Percentiles rank a stretch among this genome's conserved stretches.
Conservation (phyloP, 2,797 vertebrate species). For the Tapera naevia region DNA sequence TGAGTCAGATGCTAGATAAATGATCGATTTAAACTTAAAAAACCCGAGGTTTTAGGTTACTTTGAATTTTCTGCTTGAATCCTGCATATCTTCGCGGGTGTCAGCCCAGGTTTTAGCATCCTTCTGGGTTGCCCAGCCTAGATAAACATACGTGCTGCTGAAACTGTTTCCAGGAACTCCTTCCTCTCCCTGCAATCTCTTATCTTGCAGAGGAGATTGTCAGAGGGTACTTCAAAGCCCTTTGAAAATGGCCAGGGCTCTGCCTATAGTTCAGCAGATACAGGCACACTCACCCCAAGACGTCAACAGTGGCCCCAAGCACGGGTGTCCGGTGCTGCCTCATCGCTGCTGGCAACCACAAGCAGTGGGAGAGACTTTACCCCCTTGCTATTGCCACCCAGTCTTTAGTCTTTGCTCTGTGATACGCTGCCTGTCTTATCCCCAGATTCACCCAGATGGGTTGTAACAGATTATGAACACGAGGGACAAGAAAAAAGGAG, state of each 20-base stretch:
- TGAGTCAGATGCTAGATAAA: background rate
- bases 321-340: background rate
- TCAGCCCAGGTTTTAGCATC: slow-evolving; percentile 10
- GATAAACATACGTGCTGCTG: slow-evolving; percentile 34
- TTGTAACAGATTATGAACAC: background rate
- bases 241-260: slow-evolving; percentile 66
- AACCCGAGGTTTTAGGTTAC: background rate
- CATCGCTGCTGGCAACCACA: background rate
- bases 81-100: background rate
- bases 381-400: background rate
- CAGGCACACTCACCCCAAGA: background rate
- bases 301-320: background rate
- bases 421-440: fast-evolving
- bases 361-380: background rate
- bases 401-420: background rate
- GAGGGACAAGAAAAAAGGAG: background rate
- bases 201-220: slow-evolving; percentile 62
- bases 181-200: slow-evolving; percentile 50
- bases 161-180: slow-evolving; percentile 56
- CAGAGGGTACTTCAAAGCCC: slow-evolving; percentile 67
- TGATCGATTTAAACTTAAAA: background rate
- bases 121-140: slow-evolving; percentile 35
- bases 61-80: slow-evolving; percentile 23
- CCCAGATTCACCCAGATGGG: background rate
- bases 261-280: slow-evolving; percentile 32